Percentiles rank a stretch among this genome's conserved stretches.
Conservation (phyloP, 2,113 vertebrate genomes). For the Dermatemys mawii region DNA sequence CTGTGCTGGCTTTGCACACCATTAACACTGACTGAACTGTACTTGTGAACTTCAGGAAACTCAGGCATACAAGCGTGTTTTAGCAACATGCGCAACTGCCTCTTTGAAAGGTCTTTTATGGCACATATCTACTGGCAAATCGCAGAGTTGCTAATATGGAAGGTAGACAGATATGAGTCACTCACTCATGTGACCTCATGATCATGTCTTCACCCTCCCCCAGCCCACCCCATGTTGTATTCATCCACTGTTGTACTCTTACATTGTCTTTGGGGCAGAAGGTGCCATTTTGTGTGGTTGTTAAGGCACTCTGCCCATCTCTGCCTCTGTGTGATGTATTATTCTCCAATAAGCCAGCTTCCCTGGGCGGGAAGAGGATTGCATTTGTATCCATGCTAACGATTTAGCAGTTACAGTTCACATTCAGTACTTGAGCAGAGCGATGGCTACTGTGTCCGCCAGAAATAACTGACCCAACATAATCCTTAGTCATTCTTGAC, state of each 20-base stretch:
- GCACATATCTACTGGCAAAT: rapidly evolving
- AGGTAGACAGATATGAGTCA: conserved; percentile 14
- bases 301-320: background rate
- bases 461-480: background rate
- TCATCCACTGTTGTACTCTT: conserved; percentile 20
- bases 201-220: conserved; percentile 44
- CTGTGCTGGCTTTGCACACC: background rate
- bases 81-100: background rate
- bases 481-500: background rate
- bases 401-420: background rate
- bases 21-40: background rate
- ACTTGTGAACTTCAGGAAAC: background rate
- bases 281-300: background rate
- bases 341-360: background rate
- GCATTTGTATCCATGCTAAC: background rate
- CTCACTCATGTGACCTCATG: conserved; percentile 26
- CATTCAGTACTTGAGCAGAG: background rate
- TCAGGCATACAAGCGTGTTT: rapidly evolving
- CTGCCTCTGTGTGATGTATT: background rate
- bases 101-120: background rate
- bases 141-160: background rate
- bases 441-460: background rate
- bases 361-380: rapidly evolving
- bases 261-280: background rate
- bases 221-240: background rate